Evolutionary conservation across 2,888 invertebrate species (phyloP), one percentile per base, ranked within the genome.

Genomic region (Brachyptera putata): DNA sequence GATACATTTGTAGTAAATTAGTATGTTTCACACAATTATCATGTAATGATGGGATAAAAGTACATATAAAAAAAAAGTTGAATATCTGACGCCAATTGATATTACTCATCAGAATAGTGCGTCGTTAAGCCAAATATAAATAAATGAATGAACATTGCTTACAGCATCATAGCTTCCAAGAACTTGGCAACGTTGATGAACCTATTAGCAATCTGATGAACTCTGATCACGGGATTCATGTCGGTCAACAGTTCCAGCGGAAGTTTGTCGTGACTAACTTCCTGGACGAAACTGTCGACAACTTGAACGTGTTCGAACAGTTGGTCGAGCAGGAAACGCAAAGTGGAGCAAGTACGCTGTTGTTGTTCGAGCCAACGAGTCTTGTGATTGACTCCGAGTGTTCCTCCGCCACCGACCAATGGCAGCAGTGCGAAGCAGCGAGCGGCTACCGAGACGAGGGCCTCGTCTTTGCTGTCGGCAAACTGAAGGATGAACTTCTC

Each of bases 331-430:
- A 62, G 43, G 18, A 22, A 36, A 21, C 58, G 58, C 36, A 64
- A 49, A 13, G 62, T 53, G 37, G 26, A 36, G 41, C 53, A 55
- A 18, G 60, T 18, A 21, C 36, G 56, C 26, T 46, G 50, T 7
- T 57, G 48, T 14, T 48, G 24, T 14, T 50, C 26, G n/a, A 48
- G 58, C 64, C 64, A 64, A 9, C 56, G 56, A 13, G 34, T 37
- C 30, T 49, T 49, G 43, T 58, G 60, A 21, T 56, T 58, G 18
- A 56, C 49, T 25, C 58, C 53, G 43, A 18, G n/a, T 9, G 55
- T 16, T 13, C 64, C 64, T 5, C 49, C 61, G 25, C 62, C 58
- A 21, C 64, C 61, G 14, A 64, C 24, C 30, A 57, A 57, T 9
- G 64, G 58, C 5, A 64, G 18, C 11, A 55, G 49, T 9, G 62